These are phyloP conservation scores for Chymomyza costata DNA, from an alignment of 1,140 invertebrate genomes.

Conservation along the genomic window DNA sequence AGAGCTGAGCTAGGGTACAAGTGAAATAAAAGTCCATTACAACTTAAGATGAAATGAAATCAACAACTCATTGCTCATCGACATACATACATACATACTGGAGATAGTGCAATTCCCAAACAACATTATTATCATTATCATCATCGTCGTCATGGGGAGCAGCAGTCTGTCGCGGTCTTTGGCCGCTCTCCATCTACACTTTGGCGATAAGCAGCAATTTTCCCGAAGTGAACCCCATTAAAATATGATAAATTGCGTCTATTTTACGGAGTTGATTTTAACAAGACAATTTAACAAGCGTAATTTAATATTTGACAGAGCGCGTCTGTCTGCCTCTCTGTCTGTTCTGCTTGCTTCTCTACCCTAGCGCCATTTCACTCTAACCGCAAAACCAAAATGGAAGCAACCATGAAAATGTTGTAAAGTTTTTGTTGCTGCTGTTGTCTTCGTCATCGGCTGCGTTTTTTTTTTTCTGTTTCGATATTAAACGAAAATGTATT, in stretches of 20 bases:
- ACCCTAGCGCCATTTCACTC: slow-evolving; percentile 11
- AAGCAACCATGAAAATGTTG: slow-evolving; percentile 70
- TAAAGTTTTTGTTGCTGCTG: slow-evolving; percentile 53
- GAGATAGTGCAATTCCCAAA: slow-evolving; percentile 33
- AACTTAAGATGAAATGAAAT: slow-evolving; percentile 50
- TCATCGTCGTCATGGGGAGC: slow-evolving; percentile 31
- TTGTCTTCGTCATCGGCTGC: slow-evolving; percentile 4
- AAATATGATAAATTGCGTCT: slow-evolving; percentile 75
- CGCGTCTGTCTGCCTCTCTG: slow-evolving; percentile 8
- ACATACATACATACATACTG: slow-evolving; percentile 29
- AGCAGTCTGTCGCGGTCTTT: slow-evolving; percentile 5
- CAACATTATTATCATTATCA: slow-evolving; percentile 18
- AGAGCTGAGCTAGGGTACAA: slow-evolving; percentile 53
- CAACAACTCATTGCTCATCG: slow-evolving; percentile 72
- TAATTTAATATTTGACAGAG: slow-evolving; percentile 75
- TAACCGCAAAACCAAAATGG: slow-evolving; percentile 65
- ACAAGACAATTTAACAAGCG: slow-evolving; percentile 75
- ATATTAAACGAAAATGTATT: slow-evolving; percentile 61
- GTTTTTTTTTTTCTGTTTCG: background rate
- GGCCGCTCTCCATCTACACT: slow-evolving; percentile 11
- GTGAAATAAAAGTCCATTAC: slow-evolving; percentile 73
- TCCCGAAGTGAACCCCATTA: slow-evolving; percentile 65
- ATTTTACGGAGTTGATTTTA: slow-evolving; percentile 74
- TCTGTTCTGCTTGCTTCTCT: background rate
- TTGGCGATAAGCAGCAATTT: slow-evolving; percentile 63